Conservation (phyloP, 2,888 invertebrate species). For the Azorinus chamasolen region DNA sequence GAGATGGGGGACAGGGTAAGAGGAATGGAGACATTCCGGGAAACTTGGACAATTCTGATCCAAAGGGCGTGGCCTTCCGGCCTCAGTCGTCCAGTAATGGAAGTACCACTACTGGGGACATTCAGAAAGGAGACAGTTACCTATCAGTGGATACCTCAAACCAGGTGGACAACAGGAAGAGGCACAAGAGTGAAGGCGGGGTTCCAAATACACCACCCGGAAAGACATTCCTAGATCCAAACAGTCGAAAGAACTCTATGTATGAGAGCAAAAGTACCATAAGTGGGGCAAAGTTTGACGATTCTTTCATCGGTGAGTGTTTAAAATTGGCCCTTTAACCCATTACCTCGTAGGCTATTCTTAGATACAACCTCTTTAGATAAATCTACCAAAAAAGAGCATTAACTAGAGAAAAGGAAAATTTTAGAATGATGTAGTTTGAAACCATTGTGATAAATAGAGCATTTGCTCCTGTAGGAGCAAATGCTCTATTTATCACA, state of each 20-base stretch:
- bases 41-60: not conserved
- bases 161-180: conserved; percentile 38
- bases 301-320: conserved; percentile 69
- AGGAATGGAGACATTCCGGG: conserved; percentile 8
- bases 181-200: conserved; percentile 69
- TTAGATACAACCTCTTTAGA: too few species aligned
- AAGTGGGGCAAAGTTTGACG: conserved; percentile 72
- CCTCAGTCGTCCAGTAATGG: conserved; percentile 11
- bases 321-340: too few species aligned
- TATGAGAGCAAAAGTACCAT: conserved; percentile 71
- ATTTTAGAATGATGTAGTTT: too few species aligned
- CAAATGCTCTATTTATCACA: too few species aligned
- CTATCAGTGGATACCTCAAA: conserved; percentile 25
- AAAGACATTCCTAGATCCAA: conserved; percentile 60
- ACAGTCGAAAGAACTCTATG: conserved; percentile 60
- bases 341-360: too few species aligned
- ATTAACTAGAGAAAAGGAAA: too few species aligned
- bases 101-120: conserved; percentile 15
- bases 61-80: conserved; percentile 8
- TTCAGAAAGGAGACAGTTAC: conserved; percentile 25
- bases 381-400: too few species aligned
- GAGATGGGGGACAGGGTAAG: not conserved
- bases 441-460: too few species aligned
- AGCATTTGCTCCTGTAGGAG: too few species aligned
- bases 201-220: conserved; percentile 35